Base-by-base conservation (phyloP, 2,888 invertebrate species). In the Plutella xylostella region DNA sequence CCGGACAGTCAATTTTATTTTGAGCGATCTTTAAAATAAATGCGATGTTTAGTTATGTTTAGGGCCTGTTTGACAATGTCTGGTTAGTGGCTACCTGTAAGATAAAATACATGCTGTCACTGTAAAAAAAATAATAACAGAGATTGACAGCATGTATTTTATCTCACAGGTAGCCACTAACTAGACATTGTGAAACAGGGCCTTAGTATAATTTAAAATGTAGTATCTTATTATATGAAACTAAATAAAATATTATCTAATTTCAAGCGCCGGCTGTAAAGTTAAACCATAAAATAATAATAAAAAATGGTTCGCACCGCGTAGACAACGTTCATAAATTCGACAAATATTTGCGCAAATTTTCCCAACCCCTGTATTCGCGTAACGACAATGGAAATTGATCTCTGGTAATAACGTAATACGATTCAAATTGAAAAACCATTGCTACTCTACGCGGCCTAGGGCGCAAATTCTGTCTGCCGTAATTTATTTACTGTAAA, bases 341-440 rank as follows among this genome's bases (percentile, higher is more conserved):
- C 33, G 17, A 14, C 33, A 33, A 33, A 33, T 17, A 33, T 33
- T 33, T 33, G 33, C 17, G 33, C 33, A 33, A 33, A 15, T 33
- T 17, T 17, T 33, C 25, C 25, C n/a, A n/a, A n/a, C n/a, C n/a
- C n/a, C n/a, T n/a, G n/a, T n/a, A n/a, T 28, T 28, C 28, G 7
- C 11, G 28, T n/a, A 12, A n/a, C 9, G 28, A 28, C 28, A 28
- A 28, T 28, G 9, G 28, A 28, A 6, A 28, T 6, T 5, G 9
- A 22, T 5, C 22, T 22, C 6, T 22, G 22, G 22, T n/a, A 22
- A 22, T 22, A 22, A 5, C 48, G 60, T 63, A 60, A 69, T 67
- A 68, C 65, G 67, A 66, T 68, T 64, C 57, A 60, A 60, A 68
- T 69, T 69, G 69, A 65, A 68, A 64, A 55, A 59, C 63, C 57